Base-by-base conservation (phyloP, 2,888 invertebrate genomes). In the Netelia melanura region DNA sequence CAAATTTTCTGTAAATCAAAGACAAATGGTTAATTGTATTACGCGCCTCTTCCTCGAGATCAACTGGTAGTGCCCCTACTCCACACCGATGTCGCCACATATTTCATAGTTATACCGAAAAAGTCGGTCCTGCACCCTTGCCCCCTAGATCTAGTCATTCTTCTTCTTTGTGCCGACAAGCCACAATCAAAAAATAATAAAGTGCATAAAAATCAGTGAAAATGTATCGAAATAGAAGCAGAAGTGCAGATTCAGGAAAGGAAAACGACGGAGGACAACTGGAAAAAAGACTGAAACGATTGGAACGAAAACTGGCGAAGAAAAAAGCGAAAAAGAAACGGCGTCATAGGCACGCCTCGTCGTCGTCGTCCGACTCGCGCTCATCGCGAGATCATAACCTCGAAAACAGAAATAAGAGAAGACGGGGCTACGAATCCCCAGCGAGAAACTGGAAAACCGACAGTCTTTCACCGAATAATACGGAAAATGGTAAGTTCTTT, bases 81-180 rank as follows among this genome's bases (percentile, higher is more conserved):
- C n/a, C 25, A 54, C 21, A n/a, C 54, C 70, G 70, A 54, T 70
- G 6, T 70, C 17, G n/a, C 70, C 54, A 70, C 54, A 70, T 21
- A 5, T 70, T 70, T 30, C 21, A 70, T 3, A 54, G 70, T 54
- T 54, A 17, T 30, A 70, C 25, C n/a, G 25, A 70, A 70, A 70
- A 54, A n/a, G n/a, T 70, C n/a, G 23, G 30, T 5, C 54, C 8
- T 17, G 17, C 25, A 30, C n/a, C 14, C 54, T 23, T 54, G n/a
- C 14, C 25, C 68, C 43, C 43, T 52, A 14, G 10, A 70, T 54
- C 23, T 25, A n/a, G 70, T 54, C 70, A 70, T 70, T 70, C 52
- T 54, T 70, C 70, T 70, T 30, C n/a, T 70, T 54, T 70, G 70
- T 54, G 70, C 70, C 70, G 25, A 70, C 70, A 54, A 70, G 70